Conservation (phyloP, 2,888 invertebrate species). For the Agrilus biguttatus region DNA sequence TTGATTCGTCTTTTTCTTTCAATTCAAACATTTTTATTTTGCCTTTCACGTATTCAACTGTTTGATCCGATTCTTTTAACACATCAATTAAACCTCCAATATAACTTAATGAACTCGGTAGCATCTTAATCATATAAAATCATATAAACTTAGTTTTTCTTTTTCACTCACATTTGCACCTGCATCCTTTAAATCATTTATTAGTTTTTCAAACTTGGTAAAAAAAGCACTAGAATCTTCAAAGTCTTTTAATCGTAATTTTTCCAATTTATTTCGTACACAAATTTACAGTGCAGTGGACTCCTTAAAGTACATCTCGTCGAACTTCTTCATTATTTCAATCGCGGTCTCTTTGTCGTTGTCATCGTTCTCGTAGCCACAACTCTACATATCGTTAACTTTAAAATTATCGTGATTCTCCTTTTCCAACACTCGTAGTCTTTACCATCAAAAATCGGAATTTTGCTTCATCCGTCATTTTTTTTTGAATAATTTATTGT, state of each 20-base stretch:
- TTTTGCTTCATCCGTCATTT: too few species aligned
- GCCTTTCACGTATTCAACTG: slow-evolving; percentile 14
- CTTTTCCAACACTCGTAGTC: slow-evolving; percentile 13
- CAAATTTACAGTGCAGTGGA: slow-evolving; percentile 9
- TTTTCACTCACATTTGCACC: slow-evolving; percentile 13
- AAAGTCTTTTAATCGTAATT: slow-evolving; percentile 8
- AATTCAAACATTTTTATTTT: slow-evolving; percentile 12
- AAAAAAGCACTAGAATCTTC: slow-evolving; percentile 10
- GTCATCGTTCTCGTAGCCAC: slow-evolving; percentile 3
- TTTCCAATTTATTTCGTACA: slow-evolving; percentile 8
- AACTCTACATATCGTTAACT: slow-evolving; percentile 8
- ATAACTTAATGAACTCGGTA: slow-evolving; percentile 13
- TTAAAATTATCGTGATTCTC: slow-evolving; percentile 8
- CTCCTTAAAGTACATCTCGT: slow-evolving; percentile 11
- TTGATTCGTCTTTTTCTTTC: slow-evolving; percentile 6
- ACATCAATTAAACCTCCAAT: slow-evolving; percentile 14
- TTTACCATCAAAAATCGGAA: not conserved
- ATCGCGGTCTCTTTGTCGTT: slow-evolving; percentile 5
- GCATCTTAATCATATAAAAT: slow-evolving; percentile 12
- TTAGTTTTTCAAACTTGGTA: slow-evolving; percentile 13
- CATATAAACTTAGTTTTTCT: slow-evolving; percentile 16
- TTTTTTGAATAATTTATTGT: too few species aligned
- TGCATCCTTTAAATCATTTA: slow-evolving; percentile 13
- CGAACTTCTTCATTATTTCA: slow-evolving; percentile 13
- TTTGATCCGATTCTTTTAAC: slow-evolving; percentile 13